Base-by-base conservation (phyloP, 53 echinoderm and acorn worm genomes). In the Paelopatides confundens region DNA sequence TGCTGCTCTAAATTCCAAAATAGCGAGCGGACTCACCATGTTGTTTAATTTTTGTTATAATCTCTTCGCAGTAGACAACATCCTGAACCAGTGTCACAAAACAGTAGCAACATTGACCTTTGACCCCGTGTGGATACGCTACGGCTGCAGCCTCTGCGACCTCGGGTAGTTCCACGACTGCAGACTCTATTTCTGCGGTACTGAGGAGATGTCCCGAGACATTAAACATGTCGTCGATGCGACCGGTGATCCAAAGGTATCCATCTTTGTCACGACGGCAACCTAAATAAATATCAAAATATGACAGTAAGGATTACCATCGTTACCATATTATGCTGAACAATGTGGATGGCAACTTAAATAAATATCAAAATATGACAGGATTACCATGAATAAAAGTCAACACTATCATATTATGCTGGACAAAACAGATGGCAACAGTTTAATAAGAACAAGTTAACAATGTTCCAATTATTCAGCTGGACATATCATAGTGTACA, bases 151-250 rank as follows among this genome's bases (percentile, higher is more conserved):
- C 95, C 82, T 99, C 99, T 0, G 99, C 99, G 35, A 94, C 88
- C 31, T 94, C 81, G 3, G 91, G 79, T 50, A 94, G 91, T 66
- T 99, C 95, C 35, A 95, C 94, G 7, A 99, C 50, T 26, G 94
- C 86, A 0, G 95, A 94, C 64, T 99, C 99, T 14, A 99, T 96
- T 93, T 96, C 94, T 2, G 99, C 99, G 1, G 99, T 99, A 51
- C 99, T 99, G 4, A 99, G 88, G 24, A 99, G 88, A 71, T 99
- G 99, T 31, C 99, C 99, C 1, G 99, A 99, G 10, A 99, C 99
- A 40, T 99, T 99, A 68, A 99, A 94, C 99, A 99, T 99, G 87
- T 99, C 99, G 65, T 99, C 99, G 27, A 99, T 95, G 13, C 99
- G 94, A 3, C 99, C 99, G 8, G 99, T 99, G 88, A 99, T 96